Evolutionary conservation across 2,113 vertebrate genomes (phyloP).

Genomic region (Urocitellus parryii): DNA sequence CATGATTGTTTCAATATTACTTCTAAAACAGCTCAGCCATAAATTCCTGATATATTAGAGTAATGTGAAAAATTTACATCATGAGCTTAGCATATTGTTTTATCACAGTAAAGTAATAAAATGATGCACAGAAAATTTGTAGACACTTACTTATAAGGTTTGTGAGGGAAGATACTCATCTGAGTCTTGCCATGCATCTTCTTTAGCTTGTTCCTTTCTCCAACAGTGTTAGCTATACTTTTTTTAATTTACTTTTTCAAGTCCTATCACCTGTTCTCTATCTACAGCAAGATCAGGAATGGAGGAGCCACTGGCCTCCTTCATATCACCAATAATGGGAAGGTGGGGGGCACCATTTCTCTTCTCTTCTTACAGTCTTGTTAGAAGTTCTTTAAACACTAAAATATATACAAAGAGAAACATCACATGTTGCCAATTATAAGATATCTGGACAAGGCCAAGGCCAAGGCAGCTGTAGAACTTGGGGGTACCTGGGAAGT

Average conservation of each 20-base stretch:
- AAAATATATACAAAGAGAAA: slow-evolving; percentile 57
- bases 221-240: slow-evolving; percentile 96
- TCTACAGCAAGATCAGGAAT: slow-evolving; percentile 98
- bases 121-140: neutral
- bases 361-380: slow-evolving; percentile 94
- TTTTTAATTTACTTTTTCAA: slow-evolving; percentile 98
- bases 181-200: slow-evolving; percentile 99
- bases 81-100: neutral
- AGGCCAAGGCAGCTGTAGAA: neutral
- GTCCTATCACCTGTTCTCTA: slow-evolving; percentile 90
- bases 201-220: slow-evolving; percentile 97
- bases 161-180: slow-evolving; percentile 98
- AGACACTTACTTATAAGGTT: slow-evolving; percentile 96
- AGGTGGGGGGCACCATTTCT: slow-evolving; percentile 97
- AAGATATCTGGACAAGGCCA: neutral
- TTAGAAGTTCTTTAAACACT: slow-evolving; percentile 98
- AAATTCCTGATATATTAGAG: too few relatives aligned
- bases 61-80: neutral
- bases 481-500: neutral
- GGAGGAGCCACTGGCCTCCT: slow-evolving; percentile 97
- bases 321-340: slow-evolving; percentile 98
- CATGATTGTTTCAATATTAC: neutral
- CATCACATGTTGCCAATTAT: neutral
- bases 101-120: neutral
- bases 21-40: neutral